phyloP scores from a whole-genome alignment of 2,797 vertebrate species.

The Synaphobranchus kaupii region DNA sequence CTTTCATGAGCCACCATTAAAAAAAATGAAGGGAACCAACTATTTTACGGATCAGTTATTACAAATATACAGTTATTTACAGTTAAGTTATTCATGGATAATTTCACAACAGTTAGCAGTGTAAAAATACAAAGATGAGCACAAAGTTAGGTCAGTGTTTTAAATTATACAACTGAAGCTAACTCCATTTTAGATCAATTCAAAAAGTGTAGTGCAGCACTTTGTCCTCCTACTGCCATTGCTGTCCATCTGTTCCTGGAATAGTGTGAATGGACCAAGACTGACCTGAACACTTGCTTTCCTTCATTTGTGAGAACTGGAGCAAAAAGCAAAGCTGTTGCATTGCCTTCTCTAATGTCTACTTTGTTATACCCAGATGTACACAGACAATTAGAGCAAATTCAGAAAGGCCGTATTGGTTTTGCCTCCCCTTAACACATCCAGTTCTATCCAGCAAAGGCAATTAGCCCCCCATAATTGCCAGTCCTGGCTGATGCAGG shows the following conservation, averaged over 20 bases:
- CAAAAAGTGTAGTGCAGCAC: neutral
- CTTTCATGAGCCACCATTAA: neutral
- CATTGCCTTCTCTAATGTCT: neutral
- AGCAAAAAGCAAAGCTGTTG: neutral
- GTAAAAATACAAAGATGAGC: neutral
- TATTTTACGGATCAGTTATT: neutral
- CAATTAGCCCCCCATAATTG: neutral
- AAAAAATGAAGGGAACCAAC: neutral
- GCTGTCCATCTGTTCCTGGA: neutral
- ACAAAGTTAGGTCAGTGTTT: neutral
- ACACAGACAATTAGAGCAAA: neutral
- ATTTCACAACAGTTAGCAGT: no score
- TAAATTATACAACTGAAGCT: neutral
- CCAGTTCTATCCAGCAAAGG: neutral
- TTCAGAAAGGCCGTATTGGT: neutral
- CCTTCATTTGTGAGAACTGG: neutral
- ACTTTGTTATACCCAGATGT: neutral
- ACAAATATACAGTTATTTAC: no score
- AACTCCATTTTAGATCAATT: neutral
- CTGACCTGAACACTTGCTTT: neutral
- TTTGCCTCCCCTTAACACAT: neutral
- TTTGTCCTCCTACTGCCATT: neutral
- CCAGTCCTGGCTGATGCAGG: neutral
- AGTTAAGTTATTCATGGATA: no score
- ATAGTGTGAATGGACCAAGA: neutral